Conservation (phyloP, 1,140 invertebrate genomes). For the Lordiphosa clarofinis region DNA sequence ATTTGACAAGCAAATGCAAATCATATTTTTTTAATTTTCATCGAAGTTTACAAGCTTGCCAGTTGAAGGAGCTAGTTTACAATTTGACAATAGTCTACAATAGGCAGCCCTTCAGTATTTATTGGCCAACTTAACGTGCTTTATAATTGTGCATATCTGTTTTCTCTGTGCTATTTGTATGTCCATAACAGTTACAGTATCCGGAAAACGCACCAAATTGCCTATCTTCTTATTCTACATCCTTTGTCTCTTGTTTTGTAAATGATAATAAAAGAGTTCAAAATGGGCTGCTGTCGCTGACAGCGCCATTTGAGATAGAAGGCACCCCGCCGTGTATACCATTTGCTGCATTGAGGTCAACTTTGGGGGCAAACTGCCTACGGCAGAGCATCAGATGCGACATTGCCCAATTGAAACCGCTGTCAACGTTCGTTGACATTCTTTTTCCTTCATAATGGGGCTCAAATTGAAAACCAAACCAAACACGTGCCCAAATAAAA, state of each 20-base stretch:
- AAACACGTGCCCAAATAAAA: conserved; percentile 42
- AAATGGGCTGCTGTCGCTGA: conserved; percentile 30
- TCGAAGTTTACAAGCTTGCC: no score
- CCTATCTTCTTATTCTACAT: conserved; percentile 10
- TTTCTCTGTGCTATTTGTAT: no score
- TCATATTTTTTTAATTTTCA: no score
- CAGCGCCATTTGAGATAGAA: conserved; percentile 19
- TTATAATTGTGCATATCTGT: no score
- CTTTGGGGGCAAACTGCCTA: conserved; percentile 14
- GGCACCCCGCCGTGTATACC: conserved; percentile 46
- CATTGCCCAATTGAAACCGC: conserved; percentile 42
- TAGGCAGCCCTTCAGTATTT: no score
- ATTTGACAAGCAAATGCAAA: no score
- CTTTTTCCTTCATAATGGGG: conserved; percentile 2
- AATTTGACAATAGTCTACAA: no score
- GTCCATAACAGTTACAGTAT: no score
- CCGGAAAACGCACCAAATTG: conserved; percentile 43
- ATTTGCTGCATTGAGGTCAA: conserved; percentile 43
- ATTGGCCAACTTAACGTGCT: no score
- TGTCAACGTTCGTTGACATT: conserved; percentile 19
- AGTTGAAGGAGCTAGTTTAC: no score
- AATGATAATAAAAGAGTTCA: conserved; percentile 17
- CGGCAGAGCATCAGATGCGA: conserved; percentile 36
- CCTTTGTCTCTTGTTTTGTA: conserved; percentile 18
- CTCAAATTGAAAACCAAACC: conserved; percentile 56